Percentiles rank a stretch among this genome's conserved stretches.
These are phyloP conservation scores for Bombus cullumanus DNA, from an alignment of 1,140 invertebrate species.

Conservation along the genomic window DNA sequence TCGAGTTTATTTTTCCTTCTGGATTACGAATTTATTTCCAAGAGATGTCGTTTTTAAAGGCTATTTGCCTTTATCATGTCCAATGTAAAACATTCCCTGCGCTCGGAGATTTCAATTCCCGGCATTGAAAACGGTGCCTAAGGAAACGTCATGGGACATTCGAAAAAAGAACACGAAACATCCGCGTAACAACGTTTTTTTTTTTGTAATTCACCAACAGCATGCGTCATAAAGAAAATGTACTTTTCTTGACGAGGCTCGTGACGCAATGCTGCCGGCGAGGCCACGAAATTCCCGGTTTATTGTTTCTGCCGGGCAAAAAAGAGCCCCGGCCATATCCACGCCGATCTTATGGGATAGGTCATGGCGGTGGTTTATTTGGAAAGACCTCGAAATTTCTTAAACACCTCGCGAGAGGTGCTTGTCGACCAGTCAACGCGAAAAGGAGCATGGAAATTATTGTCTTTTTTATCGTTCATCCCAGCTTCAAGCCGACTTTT, in stretches of 20 bases:
- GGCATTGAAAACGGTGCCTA: too few relatives aligned
- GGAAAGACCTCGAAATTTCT: constrained; percentile 69
- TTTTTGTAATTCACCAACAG: background rate
- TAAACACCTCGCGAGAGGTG: constrained; percentile 55
- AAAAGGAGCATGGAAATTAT: background rate
- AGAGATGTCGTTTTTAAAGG: too few relatives aligned
- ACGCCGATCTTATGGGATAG: constrained; percentile 65
- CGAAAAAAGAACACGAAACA: too few relatives aligned
- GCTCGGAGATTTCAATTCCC: too few relatives aligned
- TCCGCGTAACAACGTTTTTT: too few relatives aligned
- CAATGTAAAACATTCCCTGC: too few relatives aligned
- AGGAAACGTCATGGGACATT: too few relatives aligned
- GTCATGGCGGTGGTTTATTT: constrained; percentile 73
- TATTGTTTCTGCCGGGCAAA: constrained; percentile 70
- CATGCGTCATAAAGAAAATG: constrained; percentile 52
- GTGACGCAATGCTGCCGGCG: constrained; percentile 36
- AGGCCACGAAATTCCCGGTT: constrained; percentile 62
- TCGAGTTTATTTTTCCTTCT: too few relatives aligned
- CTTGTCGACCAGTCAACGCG: constrained; percentile 25
- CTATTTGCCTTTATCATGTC: too few relatives aligned
- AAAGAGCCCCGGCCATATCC: constrained; percentile 49
- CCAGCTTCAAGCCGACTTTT: background rate
- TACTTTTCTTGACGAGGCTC: constrained; percentile 42
- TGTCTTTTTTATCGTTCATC: background rate
- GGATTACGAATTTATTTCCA: too few relatives aligned